phyloP scores from a whole-genome alignment of 2,888 invertebrate species.

The Noctua janthina region DNA sequence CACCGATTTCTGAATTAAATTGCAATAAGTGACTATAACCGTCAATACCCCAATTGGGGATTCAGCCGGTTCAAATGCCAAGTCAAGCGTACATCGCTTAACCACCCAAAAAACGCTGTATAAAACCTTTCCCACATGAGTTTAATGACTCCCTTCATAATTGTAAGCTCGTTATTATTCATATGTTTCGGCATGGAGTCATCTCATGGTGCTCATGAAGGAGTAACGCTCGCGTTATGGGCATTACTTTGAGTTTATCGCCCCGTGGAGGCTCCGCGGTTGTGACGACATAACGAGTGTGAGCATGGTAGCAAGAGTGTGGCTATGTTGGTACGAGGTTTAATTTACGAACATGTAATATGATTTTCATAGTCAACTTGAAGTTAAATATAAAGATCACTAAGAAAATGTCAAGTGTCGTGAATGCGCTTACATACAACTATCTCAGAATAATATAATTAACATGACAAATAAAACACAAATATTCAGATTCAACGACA shows the following conservation, averaged over 20 bases:
- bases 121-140: conserved; percentile 22
- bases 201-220: conserved; percentile 14
- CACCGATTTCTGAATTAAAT: conserved; percentile 1
- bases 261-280: conserved; percentile 6
- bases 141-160: conserved; percentile 27
- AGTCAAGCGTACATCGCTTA: conserved; percentile 8
- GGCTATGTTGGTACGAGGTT: no score
- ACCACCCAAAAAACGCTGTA: conserved; percentile 7
- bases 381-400: background rate
- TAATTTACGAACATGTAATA: background rate
- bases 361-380: background rate
- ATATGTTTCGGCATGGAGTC: conserved; percentile 21
- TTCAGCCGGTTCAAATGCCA: background rate
- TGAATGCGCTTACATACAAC: background rate
- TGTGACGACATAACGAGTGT: background rate
- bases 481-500: background rate
- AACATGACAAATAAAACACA: background rate
- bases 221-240: conserved; percentile 38
- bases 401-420: background rate
- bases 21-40: background rate
- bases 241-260: conserved; percentile 51
- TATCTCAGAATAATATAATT: background rate
- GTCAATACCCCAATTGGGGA: background rate
- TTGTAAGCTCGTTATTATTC: conserved; percentile 59
- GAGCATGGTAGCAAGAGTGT: background rate